phyloP scores from a whole-genome alignment of 2,113 vertebrate species.

The Centrocercus urophasianus region DNA sequence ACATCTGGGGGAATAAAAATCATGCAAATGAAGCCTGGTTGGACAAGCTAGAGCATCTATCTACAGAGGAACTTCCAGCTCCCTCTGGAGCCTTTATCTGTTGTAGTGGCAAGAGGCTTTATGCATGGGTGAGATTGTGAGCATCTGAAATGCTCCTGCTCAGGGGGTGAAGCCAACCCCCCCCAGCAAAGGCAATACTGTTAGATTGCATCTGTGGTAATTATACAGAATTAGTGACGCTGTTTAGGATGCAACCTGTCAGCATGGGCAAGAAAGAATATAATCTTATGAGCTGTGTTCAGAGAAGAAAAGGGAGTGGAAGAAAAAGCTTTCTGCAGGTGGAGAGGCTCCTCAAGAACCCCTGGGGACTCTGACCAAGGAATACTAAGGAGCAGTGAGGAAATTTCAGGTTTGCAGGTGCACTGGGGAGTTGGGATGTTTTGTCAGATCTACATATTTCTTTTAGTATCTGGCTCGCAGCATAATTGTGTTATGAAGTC shows the following conservation, averaged over 20 bases:
- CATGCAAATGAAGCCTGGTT: neutral
- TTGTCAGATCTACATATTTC: slow-evolving; percentile 47
- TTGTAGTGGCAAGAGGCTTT: neutral
- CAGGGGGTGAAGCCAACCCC: neutral
- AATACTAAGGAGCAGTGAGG: neutral
- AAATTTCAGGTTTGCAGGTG: slow-evolving; percentile 32
- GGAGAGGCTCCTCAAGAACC: neutral
- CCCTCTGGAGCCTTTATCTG: neutral
- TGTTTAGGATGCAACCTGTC: neutral
- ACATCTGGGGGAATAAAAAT: neutral
- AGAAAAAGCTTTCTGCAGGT: neutral
- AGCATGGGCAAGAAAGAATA: neutral
- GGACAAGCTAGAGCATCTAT: neutral
- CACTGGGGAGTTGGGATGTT: neutral
- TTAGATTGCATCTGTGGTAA: neutral
- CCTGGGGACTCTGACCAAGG: slow-evolving; percentile 31
- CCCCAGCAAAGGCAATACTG: neutral
- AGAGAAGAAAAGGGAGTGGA: neutral
- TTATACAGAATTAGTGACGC: fast-evolving
- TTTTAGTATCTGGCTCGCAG: slow-evolving; percentile 32
- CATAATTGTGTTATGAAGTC: neutral
- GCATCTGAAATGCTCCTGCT: neutral
- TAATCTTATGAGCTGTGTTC: neutral
- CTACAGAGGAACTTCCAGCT: neutral
- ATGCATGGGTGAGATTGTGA: neutral